These are phyloP conservation scores for Ondatra zibethicus DNA, from an alignment of 2,113 vertebrate genomes.

Conservation along the genomic window DNA sequence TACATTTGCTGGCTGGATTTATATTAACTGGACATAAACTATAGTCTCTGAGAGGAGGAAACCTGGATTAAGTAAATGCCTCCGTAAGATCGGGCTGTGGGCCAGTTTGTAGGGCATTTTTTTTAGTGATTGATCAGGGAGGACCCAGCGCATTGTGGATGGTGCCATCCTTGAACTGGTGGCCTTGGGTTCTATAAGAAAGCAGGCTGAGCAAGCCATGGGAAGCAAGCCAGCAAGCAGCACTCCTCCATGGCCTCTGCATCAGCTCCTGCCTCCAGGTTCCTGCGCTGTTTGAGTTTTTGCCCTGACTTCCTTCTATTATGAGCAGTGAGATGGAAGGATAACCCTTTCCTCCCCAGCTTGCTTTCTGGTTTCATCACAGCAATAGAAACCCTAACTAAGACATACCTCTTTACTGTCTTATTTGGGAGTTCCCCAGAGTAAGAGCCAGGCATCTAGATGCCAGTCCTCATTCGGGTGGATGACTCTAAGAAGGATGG, in stretches of 20 bases:
- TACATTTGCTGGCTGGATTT: not conserved
- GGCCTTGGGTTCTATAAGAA: not conserved
- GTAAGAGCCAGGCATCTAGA: not conserved
- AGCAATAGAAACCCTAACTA: not conserved
- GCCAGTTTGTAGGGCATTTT: not conserved
- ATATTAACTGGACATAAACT: not conserved
- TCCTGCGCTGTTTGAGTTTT: not conserved
- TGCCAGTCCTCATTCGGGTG: not conserved
- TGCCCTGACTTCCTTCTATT: not conserved
- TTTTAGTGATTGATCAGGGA: not conserved
- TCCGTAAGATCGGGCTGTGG: not conserved
- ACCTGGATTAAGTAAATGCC: not conserved
- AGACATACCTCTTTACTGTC: not conserved
- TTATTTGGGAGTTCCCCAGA: not conserved
- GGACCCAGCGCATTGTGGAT: not conserved
- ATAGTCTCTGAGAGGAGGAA: not conserved
- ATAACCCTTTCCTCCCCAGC: not conserved
- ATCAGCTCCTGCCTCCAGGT: not conserved
- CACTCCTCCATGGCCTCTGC: not conserved
- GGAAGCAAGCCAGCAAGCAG: not conserved
- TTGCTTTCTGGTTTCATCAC: not conserved
- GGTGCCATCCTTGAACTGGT: not conserved
- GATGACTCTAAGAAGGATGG: not conserved
- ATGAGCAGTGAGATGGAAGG: not conserved
- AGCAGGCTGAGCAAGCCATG: not conserved